Evolutionary conservation across 2,888 invertebrate genomes (phyloP).

Genomic region (Clostera curtula): DNA sequence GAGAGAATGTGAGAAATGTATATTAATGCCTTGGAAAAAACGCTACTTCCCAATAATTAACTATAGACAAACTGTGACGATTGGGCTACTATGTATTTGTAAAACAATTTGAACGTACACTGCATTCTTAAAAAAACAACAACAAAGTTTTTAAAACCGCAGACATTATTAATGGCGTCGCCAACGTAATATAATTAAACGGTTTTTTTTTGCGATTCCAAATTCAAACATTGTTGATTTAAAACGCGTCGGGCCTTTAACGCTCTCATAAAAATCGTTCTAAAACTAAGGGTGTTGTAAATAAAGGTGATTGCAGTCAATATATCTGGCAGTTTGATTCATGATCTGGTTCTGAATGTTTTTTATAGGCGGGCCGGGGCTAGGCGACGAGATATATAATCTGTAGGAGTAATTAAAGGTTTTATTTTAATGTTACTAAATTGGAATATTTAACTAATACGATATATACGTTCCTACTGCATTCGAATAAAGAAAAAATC

Average conservation of each 20-base stretch:
- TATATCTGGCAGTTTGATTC: slow-evolving; percentile 42
- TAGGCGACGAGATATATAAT: slow-evolving; percentile 21
- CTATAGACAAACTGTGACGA: too few relatives aligned
- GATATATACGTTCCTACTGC: too few relatives aligned
- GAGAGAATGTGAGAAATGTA: too few relatives aligned
- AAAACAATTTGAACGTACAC: too few relatives aligned
- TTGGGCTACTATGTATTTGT: too few relatives aligned
- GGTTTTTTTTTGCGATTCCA: slow-evolving; percentile 18
- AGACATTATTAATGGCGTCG: slow-evolving; percentile 24
- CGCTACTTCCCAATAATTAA: too few relatives aligned
- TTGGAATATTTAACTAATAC: too few relatives aligned
- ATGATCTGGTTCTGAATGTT: slow-evolving; percentile 18
- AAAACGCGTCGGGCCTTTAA: neutral
- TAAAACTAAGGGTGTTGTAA: slow-evolving; percentile 35
- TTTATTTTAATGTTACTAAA: neutral
- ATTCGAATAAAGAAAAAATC: too few relatives aligned
- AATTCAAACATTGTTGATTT: neutral
- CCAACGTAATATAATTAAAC: slow-evolving; percentile 24
- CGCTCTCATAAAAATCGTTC: neutral
- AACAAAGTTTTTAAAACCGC: slow-evolving; percentile 20
- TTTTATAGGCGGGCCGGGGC: slow-evolving; percentile 9
- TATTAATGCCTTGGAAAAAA: too few relatives aligned
- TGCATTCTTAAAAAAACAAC: slow-evolving; percentile 15
- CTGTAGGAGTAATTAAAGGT: slow-evolving; percentile 14
- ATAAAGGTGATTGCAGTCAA: slow-evolving; percentile 46